Base-by-base conservation (phyloP, 2,888 invertebrate species). In the Polymixis lichenea region DNA sequence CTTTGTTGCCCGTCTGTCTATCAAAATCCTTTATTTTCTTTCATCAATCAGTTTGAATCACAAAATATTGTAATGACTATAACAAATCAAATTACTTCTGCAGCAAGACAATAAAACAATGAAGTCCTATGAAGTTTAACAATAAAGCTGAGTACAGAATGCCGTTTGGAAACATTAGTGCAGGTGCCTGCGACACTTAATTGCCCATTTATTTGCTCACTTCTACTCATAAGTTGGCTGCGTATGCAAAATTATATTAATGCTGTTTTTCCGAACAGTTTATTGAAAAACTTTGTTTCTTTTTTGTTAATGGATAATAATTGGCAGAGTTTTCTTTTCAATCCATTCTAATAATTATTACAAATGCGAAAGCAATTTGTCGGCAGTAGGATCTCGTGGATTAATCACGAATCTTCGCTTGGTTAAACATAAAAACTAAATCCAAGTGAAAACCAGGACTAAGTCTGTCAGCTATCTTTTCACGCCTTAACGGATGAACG, bases 121-220 rank as follows among this genome's bases (percentile, higher is more conserved):
- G 5, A 38, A 38, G 38, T 46, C 38, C 13, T 15, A 22, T 75
- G 55, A 69, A 85, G 60, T 80, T 75, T n/a, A 62, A 56, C 60
- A 66, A 72, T 71, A 61, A 74, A 65, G 13, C 61, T 60, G 56
- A n/a, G 71, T 65, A 69, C 77, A 55, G 43, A 71, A 61, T 70
- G 58, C 49, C 38, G 53, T 72, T 78, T 49, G 67, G 67, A 61
- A 73, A 78, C 71, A 79, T 83, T 85, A 83, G 68, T 77, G 73
- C 81, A 78, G 81, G 78, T 84, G 84, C 55, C 62, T 43, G 69
- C 53, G 82, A 77, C 83, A 83, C 65, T 43, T 86, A 84, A 84
- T 82, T 84, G 82, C 86, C 79, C 84, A 82, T 83, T 74, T 71
- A 85, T 85, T 82, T 65, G 58, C 56, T 53, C 72, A 72, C 82